Base-by-base conservation (phyloP, 2,797 vertebrate genomes). In the Nannoperca australis region DNA sequence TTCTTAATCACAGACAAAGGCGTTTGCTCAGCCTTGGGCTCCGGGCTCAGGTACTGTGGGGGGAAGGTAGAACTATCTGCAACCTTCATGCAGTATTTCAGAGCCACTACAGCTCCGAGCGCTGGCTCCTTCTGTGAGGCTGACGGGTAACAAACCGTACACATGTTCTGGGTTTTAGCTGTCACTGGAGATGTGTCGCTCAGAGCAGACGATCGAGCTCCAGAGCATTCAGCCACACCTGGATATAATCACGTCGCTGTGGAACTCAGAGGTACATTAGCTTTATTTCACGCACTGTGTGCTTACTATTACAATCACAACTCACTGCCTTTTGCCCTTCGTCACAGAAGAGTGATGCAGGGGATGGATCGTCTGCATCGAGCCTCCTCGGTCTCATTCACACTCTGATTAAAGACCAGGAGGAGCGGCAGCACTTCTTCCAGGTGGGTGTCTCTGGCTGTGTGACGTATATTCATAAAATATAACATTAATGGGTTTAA, bases 1-100 rank as follows among this genome's bases (percentile, higher is more conserved):
- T 94, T 68, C 86, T 94, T n/a, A 80, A 71, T 76, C 87, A 67
- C 74, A 92, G 91, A 12, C 94, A 94, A 73, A 81, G 86, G 30
- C 84, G 85, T 45, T 90, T 89, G 70, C 55, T 78, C 42, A 78
- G 81, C 62, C 64, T 94, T 51, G 91, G 93, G 13, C 84, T 95
- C 42, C 84, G 88, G 60, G 93, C 90, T 50, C 91, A 91, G 91
- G 94, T 94, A 76, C 12, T 50, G 36, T 66, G 38, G 51, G 13
- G 66, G 9, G 53, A 51, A 27, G 12, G 22, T 13, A 2, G 4
- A 64, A n/a, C 30, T 30, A 12, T 45, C 56, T 58, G 17, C 10
- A 58, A 4, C 27, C n/a, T 18, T 1, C 12, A n/a, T 42, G 30
- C 27, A 32, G 12, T n/a, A n/a, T 58, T 30, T 32, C 17, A 47